phyloP scores from a whole-genome alignment of 2,888 invertebrate species.

The Barypeithes pellucidus region DNA sequence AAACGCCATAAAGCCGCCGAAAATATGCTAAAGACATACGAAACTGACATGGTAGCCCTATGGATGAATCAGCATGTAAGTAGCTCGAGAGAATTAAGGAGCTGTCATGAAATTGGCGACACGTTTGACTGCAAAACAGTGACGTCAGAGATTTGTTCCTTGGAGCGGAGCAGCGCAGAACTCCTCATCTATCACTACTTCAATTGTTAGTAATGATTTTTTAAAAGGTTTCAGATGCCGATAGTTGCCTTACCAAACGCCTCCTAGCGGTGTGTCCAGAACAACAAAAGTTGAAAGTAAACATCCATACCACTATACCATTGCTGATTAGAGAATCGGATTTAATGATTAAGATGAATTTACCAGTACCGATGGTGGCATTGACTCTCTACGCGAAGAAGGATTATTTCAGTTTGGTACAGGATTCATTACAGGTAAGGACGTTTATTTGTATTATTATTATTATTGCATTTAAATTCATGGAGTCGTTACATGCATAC shows the following conservation, averaged over 20 bases:
- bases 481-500: no score
- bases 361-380: slow-evolving; percentile 88
- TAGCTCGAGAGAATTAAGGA: no score
- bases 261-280: slow-evolving; percentile 76
- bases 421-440: slow-evolving; percentile 82
- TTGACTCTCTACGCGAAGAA: slow-evolving; percentile 84
- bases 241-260: slow-evolving; percentile 77
- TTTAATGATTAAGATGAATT: slow-evolving; percentile 85
- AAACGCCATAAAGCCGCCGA: slow-evolving; percentile 84
- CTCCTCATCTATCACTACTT: no score
- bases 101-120: no score
- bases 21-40: slow-evolving; percentile 82
- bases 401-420: slow-evolving; percentile 83
- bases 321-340: slow-evolving; percentile 88
- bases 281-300: slow-evolving; percentile 80
- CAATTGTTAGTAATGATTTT: no score
- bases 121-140: no score
- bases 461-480: no score
- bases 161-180: no score
- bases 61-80: slow-evolving; percentile 90
- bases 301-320: slow-evolving; percentile 83
- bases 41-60: slow-evolving; percentile 84
- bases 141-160: no score
- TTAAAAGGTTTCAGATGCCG: slow-evolving; percentile 77
- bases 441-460: no score